Evolutionary conservation across 92 coral and sea anemone genomes (phyloP), one percentile per base, ranked within the genome.

Genomic region (Phymanthus crucifer): DNA sequence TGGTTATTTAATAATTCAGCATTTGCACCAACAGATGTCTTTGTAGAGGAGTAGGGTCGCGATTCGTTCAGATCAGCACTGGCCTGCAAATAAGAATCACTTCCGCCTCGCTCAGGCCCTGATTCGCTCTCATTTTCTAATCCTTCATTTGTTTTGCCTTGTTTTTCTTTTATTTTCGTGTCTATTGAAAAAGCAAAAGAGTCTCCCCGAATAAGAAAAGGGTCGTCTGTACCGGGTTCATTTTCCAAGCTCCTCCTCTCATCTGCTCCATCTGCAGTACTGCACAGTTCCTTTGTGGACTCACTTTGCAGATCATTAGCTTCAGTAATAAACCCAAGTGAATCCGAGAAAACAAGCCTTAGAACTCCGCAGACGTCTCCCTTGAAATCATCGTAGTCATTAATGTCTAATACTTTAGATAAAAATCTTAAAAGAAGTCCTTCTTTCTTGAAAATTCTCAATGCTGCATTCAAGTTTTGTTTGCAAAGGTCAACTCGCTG

Each of bases 1-100:
- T 65, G 87, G 71, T 80, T 83, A 73, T 72, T 93, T 82, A 93
- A 93, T 93, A 93, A 93, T 93, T 93, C 91, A 93, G 82, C 83
- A 78, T 83, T 38, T 72, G 82, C 38, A 70, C 64, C 87, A 84
- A 85, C 94, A 90, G 92, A 77, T 81, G 89, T 84, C 85, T 82
- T 84, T 40, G 75, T 18, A 33, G 48, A 38, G 78, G 85, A 75
- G 72, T 31, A 40, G 32, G 64, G 71, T 71, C 69, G 66, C 87
- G 75, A 29, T 58, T 45, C 77, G 32, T 83, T 32, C 69, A 73
- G 66, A 70, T 65, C 89, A 81, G 77, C 90, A 82, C 85, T 66
- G 65, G 83, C 86, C 83, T 77, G 82, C 38, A 74, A 18, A 72
- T 43, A 70, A 24, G 58, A 47, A 13, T 78, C 93, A 89, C 93